Evolutionary conservation across 2,888 invertebrate species (phyloP).

Genomic region (Ormyrus nitidulus): DNA sequence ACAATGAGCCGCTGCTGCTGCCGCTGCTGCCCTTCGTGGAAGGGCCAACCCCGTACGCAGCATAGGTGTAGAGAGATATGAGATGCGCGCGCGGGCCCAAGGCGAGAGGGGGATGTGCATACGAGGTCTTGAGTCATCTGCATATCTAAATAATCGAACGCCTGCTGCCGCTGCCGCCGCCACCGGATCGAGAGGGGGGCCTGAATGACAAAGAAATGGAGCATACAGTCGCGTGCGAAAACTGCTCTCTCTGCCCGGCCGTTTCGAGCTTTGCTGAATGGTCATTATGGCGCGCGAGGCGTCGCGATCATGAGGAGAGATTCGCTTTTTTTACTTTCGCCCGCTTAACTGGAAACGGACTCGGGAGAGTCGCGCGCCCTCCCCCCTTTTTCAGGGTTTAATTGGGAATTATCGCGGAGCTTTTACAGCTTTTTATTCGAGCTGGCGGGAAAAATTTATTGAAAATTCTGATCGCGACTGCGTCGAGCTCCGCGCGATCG

Average conservation of each 20-base stretch:
- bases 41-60: conserved; percentile 14
- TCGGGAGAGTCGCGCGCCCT: no score
- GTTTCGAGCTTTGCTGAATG: conserved; percentile 39
- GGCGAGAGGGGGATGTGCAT: conserved; percentile 7
- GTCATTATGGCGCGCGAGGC: conserved; percentile 38
- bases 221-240: conserved; percentile 43
- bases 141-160: conserved; percentile 76
- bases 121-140: conserved; percentile 68
- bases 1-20: conserved; percentile 61
- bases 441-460: no score
- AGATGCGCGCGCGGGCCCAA: conserved; percentile 4
- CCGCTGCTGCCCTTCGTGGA: conserved; percentile 48
- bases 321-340: not conserved
- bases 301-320: not conserved
- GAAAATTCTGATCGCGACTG: no score
- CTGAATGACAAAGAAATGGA: conserved; percentile 39
- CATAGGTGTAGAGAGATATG: conserved; percentile 27
- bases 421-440: no score
- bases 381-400: no score
- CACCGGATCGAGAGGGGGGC: conserved; percentile 57
- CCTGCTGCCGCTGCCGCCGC: conserved; percentile 67
- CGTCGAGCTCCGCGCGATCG: no score
- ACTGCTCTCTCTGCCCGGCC: not conserved
- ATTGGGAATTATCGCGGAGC: no score
- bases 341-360: no score